phyloP scores from a whole-genome alignment of 2,113 vertebrate species.

The Aldabrachelys gigantea region DNA sequence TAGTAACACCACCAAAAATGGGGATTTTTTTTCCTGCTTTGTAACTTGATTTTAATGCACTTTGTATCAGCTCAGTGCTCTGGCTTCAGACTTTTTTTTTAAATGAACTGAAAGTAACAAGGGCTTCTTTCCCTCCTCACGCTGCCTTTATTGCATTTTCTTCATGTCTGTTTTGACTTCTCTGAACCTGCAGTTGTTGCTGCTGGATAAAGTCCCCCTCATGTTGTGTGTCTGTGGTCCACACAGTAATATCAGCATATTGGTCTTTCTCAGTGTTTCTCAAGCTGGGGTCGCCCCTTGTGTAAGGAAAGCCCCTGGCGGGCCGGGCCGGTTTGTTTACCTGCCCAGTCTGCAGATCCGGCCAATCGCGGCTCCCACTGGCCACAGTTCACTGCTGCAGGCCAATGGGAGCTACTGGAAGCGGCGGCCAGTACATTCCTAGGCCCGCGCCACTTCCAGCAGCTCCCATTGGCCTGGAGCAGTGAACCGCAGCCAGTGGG shows the following conservation, averaged over 20 bases:
- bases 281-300: too few species aligned
- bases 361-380: too few species aligned
- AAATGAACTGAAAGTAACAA: not conserved
- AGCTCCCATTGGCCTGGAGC: too few species aligned
- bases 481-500: too few species aligned
- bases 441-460: too few species aligned
- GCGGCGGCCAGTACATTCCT: too few species aligned
- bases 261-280: not conserved
- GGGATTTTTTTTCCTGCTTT: not conserved
- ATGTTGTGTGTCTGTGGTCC: not conserved
- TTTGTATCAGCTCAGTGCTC: not conserved
- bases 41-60: constrained; percentile 14
- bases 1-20: not conserved
- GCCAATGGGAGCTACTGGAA: too few species aligned
- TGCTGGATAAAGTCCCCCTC: not conserved
- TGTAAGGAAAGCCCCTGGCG: too few species aligned
- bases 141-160: not conserved
- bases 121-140: not conserved
- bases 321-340: too few species aligned
- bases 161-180: not conserved
- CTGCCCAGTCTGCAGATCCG: too few species aligned
- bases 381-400: too few species aligned
- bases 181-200: not conserved
- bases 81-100: not conserved
- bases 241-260: not conserved